Evolutionary conservation across 53 echinoderm and acorn worm species (phyloP), one percentile per base, ranked within the genome.

Genomic region (Echinometra lucunter): DNA sequence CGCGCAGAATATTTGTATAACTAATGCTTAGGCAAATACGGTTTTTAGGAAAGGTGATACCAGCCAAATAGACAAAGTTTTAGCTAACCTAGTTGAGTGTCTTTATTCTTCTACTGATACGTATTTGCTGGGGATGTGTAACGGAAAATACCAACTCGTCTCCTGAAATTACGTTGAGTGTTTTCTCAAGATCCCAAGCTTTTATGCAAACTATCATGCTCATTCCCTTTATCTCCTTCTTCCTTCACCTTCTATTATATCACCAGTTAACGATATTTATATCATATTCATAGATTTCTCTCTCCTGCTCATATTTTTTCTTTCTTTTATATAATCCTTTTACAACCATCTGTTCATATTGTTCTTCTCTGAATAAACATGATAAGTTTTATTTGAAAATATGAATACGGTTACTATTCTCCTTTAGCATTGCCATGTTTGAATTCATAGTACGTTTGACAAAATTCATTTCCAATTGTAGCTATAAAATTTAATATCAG

Each of bases 11-110:
- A 89, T 89, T 89, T 89, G 49, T 30, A 25, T 57, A 13, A 60
- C 89, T 89, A 60, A 89, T 89, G 89, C 89, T 32, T 89, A 58
- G 37, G 37, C 89, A 89, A 89, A 89, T 89, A 89, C 21, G 19
- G 60, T 1, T 57, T 58, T 57, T 35, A 37, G 2, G 37, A 25
- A 49, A 89, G 89, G 89, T 89, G 89, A 89, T 32, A 40, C 58
- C 37, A 34, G 21, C 25, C 89, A 89, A 89, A 89, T 89, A 89
- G 57, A 89, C 60, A 89, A 60, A 89, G 89, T 89, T 89, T 85
- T 57, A 89, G 60, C 60, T 37, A 23, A 60, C 35, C 57, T 89
- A 38, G 37, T 58, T 85, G 58, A 37, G 25, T 58, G 60, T 89
- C n/a, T 89, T 34, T 12, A 58, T 49, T 32, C 37, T 2, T 38